These are phyloP conservation scores for Lottia gigantea DNA, from an alignment of 2,888 invertebrate species.

Conservation along the genomic window DNA sequence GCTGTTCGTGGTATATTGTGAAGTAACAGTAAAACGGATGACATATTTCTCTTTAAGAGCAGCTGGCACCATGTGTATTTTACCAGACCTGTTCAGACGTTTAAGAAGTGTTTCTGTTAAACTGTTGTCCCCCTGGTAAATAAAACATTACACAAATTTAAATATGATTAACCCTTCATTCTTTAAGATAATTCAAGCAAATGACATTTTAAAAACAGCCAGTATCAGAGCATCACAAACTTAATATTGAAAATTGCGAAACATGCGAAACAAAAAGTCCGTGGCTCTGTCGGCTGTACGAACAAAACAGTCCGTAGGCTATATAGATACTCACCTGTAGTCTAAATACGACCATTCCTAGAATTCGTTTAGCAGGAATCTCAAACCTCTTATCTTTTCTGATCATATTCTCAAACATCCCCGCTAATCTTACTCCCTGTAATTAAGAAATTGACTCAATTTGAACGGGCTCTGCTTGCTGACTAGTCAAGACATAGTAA, in stretches of 20 bases:
- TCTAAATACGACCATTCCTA: constrained; percentile 92
- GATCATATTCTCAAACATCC: constrained; percentile 89
- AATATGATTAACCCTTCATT: no score
- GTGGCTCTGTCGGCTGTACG: no score
- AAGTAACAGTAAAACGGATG: constrained; percentile 93
- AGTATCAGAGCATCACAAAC: no score
- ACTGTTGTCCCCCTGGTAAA: constrained; percentile 77
- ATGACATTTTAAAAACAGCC: no score
- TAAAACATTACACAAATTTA: no score
- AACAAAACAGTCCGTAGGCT: no score
- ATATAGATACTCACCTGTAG: constrained; percentile 69
- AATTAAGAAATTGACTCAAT: constrained; percentile 25
- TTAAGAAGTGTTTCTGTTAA: constrained; percentile 88
- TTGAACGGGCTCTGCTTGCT: background rate
- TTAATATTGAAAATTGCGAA: no score
- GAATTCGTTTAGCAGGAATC: constrained; percentile 85
- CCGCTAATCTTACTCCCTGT: constrained; percentile 88
- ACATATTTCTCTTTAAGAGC: constrained; percentile 85
- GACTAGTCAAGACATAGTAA: no score
- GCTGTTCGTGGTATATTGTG: constrained; percentile 77
- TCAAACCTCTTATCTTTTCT: constrained; percentile 87
- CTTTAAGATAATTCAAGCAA: no score
- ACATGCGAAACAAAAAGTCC: no score
- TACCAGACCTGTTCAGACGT: constrained; percentile 85
- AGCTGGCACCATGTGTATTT: constrained; percentile 94